Percentiles rank a stretch among this genome's conserved stretches.
phyloP scores from a whole-genome alignment of 2,888 invertebrate species.

The Mythimna vitellina region DNA sequence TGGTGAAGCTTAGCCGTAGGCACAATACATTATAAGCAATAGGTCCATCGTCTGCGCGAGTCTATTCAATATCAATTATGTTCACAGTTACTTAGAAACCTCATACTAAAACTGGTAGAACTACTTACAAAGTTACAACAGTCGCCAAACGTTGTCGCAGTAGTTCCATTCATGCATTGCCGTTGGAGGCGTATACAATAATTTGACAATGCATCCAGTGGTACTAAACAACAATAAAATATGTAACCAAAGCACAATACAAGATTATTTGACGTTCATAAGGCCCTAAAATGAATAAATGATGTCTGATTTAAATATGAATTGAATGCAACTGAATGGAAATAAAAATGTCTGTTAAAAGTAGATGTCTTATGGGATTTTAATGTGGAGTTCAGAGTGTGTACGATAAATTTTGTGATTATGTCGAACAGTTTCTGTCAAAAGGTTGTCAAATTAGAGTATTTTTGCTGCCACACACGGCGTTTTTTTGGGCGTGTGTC shows the following conservation, averaged over 20 bases:
- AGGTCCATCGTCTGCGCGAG: slow-evolving; percentile 21
- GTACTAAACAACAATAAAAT: slow-evolving; percentile 61
- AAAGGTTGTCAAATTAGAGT: slow-evolving; percentile 50
- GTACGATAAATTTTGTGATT: slow-evolving; percentile 58
- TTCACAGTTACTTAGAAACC: slow-evolving; percentile 51
- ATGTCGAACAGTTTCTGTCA: slow-evolving; percentile 54
- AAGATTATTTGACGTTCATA: slow-evolving; percentile 62
- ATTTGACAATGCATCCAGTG: slow-evolving; percentile 52
- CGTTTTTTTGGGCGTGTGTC: slow-evolving; percentile 20
- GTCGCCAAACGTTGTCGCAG: slow-evolving; percentile 53
- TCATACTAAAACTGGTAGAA: slow-evolving; percentile 49
- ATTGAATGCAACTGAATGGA: slow-evolving; percentile 53
- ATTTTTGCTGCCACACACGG: slow-evolving; percentile 55
- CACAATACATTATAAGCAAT: slow-evolving; percentile 35
- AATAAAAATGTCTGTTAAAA: slow-evolving; percentile 52
- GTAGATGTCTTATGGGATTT: slow-evolving; percentile 43
- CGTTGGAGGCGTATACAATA: slow-evolving; percentile 44
- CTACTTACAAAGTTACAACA: slow-evolving; percentile 31
- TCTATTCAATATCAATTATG: slow-evolving; percentile 57
- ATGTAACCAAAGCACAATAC: slow-evolving; percentile 49
- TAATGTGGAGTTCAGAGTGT: slow-evolving; percentile 57
- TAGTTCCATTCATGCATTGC: slow-evolving; percentile 52
- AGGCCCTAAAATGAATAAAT: slow-evolving; percentile 62
- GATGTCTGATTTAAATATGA: slow-evolving; percentile 65
- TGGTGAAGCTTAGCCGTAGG: slow-evolving; percentile 7